A percentile compares a stretch with the other conserved stretches of the same genome.
Conservation (phyloP, 2,797 vertebrate genomes). For the Megalops cyprinoides region DNA sequence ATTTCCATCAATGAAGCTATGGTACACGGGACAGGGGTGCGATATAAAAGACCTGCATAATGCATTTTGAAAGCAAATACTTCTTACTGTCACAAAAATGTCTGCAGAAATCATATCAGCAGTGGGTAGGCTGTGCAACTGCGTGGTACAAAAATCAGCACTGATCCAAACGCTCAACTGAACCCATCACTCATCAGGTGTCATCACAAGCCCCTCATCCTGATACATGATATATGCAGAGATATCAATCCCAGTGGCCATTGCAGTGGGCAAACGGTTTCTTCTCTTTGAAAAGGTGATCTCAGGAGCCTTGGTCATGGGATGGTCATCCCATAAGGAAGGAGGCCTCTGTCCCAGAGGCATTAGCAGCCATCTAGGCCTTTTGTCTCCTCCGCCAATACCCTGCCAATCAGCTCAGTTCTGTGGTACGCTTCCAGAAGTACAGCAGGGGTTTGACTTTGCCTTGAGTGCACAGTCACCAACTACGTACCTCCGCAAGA, state of each 20-base stretch:
- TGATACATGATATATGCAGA: background rate
- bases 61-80: too few relatives aligned
- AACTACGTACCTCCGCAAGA: too few relatives aligned
- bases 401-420: too few relatives aligned
- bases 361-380: background rate
- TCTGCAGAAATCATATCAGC: background rate
- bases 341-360: background rate
- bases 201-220: background rate
- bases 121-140: background rate
- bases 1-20: background rate
- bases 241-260: background rate
- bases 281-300: background rate
- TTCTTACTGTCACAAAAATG: too few relatives aligned
- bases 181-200: background rate
- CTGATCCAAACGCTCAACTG: background rate
- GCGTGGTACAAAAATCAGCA: background rate
- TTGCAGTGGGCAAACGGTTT: background rate
- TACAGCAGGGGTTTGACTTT: too few relatives aligned
- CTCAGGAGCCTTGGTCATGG: background rate
- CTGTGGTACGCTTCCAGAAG: too few relatives aligned
- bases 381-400: too few relatives aligned
- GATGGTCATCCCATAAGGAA: background rate
- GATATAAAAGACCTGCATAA: background rate
- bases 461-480: too few relatives aligned
- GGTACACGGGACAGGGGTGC: background rate